Base-by-base conservation (phyloP, 2,888 invertebrate species). In the Zelleria hepariella region DNA sequence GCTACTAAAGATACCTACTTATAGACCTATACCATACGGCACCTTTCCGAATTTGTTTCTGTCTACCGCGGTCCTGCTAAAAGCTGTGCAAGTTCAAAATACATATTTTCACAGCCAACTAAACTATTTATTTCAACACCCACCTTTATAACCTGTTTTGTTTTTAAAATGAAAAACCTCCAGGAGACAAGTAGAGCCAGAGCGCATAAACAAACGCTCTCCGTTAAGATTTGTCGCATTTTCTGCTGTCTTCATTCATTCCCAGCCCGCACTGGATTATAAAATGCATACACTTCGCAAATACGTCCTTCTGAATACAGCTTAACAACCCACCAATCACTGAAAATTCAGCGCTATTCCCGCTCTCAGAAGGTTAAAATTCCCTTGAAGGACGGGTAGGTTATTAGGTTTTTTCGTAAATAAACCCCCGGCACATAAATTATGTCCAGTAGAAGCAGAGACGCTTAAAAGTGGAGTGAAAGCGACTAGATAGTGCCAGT, bases 381-480 rank as follows among this genome's bases (percentile, higher is more conserved):
- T 27, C 7, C 24, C 7, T 6, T 47, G 42, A 25, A 2, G 20
- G 10, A 0, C 21, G n/a, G 10, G 24, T 25, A 8, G 61, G 61
- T 57, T 47, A 63, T 65, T 70, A 65, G 63, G 64, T 66, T 65
- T 66, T 67, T 71, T 67, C 62, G 59, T 60, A 64, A 65, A 63
- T 66, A 51, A 62, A 62, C 49, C 61, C 62, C 61, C 62, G 62
- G 63, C 64, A 66, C 70, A 73, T 74, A 72, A 74, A 71, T 72
- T 73, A 70, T 71, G 69, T 67, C 69, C 68, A 64, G 64, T 62
- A 66, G 58, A 21, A 42, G 32, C 32, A 15, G 53, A 58, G 67
- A 66, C 69, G 69, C 66, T 69, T 70, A 70, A 72, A 69, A 65
- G 67, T 64, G 65, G 70, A 67, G 67, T 72, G 73, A 70, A 68